Conservation (phyloP, 2,888 invertebrate genomes). For the Latheticus oryzae region DNA sequence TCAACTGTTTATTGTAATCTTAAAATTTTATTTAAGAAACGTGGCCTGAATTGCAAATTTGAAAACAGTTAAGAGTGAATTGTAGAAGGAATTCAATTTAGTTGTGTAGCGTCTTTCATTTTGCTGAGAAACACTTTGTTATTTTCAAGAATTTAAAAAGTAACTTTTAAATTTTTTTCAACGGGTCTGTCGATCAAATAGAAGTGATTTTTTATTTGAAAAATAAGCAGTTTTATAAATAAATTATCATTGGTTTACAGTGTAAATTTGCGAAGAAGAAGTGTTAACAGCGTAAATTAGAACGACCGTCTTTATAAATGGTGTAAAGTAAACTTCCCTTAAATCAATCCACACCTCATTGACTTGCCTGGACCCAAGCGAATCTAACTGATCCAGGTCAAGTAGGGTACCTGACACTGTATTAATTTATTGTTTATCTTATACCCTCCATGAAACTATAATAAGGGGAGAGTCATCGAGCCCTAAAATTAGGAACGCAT, state of each 20-base stretch:
- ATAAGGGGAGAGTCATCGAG: conserved; percentile 12
- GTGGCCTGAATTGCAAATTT: conserved; percentile 51
- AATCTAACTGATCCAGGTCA: conserved; percentile 41
- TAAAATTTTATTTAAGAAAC: conserved; percentile 51
- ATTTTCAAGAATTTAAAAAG: conserved; percentile 42
- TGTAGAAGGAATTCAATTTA: conserved; percentile 51
- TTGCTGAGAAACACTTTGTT: conserved; percentile 41
- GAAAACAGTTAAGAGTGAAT: conserved; percentile 52
- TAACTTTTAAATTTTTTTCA: no score
- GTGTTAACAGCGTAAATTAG: conserved; percentile 17
- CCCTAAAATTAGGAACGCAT: conserved; percentile 17
- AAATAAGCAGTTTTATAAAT: conserved; percentile 3
- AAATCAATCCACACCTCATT: conserved; percentile 44
- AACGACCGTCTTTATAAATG: conserved; percentile 25
- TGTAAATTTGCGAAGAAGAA: conserved; percentile 10
- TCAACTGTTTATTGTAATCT: conserved; percentile 51
- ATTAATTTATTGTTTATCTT: conserved; percentile 42
- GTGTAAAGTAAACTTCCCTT: conserved; percentile 32
- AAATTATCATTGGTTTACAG: conserved; percentile 16
- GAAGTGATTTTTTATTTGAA: no score
- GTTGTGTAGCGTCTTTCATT: conserved; percentile 45
- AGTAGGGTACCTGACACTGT: conserved; percentile 36
- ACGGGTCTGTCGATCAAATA: no score
- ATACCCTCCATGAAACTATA: conserved; percentile 28
- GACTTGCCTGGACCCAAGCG: conserved; percentile 34